A percentile compares a stretch with the other conserved stretches of the same genome.
Evolutionary conservation across 2,113 vertebrate genomes (phyloP).

Genomic region (Rhinopomastus cyanomelas): DNA sequence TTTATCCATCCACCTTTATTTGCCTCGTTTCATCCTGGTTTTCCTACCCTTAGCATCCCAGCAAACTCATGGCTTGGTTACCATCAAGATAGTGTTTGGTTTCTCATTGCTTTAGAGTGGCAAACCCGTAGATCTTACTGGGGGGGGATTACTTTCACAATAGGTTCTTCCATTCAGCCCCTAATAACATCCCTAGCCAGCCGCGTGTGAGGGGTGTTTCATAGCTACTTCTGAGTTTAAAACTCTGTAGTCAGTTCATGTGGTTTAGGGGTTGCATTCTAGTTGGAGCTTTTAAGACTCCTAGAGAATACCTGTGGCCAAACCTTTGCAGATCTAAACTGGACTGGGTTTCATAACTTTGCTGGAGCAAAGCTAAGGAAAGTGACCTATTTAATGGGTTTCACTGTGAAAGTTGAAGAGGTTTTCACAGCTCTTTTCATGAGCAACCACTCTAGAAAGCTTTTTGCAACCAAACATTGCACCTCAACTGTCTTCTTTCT

Average conservation of each 20-base stretch:
- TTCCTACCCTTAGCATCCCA: background rate
- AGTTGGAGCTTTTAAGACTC: background rate
- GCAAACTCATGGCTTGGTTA: background rate
- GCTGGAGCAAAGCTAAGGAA: background rate
- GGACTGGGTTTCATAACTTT: background rate
- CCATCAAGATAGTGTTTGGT: conserved; percentile 37
- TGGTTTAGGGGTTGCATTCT: background rate
- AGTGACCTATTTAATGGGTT: background rate
- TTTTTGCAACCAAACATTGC: conserved; percentile 64
- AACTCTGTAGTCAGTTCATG: background rate
- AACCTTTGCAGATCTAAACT: background rate
- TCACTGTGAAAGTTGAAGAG: background rate
- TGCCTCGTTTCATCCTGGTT: background rate
- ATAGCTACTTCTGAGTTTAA: background rate
- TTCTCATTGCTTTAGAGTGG: conserved; percentile 57
- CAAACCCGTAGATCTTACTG: background rate
- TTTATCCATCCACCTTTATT: background rate
- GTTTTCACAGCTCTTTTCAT: background rate
- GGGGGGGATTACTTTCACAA: background rate
- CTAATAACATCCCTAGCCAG: background rate
- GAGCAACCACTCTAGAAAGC: conserved; percentile 50
- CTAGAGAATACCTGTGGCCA: background rate
- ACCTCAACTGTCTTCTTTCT: background rate
- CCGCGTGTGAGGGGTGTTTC: background rate
- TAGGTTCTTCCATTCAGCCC: background rate